Base-by-base conservation (phyloP, 2,888 invertebrate genomes). In the Acanthacorydalis orientalis region DNA sequence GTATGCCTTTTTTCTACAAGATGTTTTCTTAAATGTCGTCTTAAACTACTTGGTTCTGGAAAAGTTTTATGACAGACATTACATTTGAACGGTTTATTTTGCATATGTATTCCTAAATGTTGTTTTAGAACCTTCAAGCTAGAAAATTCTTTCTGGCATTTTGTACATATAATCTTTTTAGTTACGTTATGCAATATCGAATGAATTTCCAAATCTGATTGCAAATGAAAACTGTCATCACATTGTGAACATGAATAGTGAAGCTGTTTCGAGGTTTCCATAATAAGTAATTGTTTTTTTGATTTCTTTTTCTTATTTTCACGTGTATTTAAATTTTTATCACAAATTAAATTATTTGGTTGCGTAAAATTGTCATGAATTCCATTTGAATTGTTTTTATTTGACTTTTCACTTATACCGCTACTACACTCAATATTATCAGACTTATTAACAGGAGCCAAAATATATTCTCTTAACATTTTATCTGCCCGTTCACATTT, bases 1-100 rank as follows among this genome's bases (percentile, higher is more conserved):
- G 61, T 52, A 51, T 62, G 60, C 31, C 59, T 50, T 44, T 59
- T 62, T 50, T 62, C 61, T 2, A 61, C 62, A n/a, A 51, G 51
- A 49, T 62, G 62, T 48, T 60, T 61, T 37, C 61, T 46, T 41
- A 60, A 51, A 52, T 62, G 62, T 45, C 60, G 53, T 2, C 59
- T 60, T 42, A 61, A 54, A 51, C 60, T 60, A 11, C 60, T 61
- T 3, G 61, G 60, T 52, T 62, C 61, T 4, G 60, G 55, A 48
- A 60, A 62, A 34, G 53, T 55, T 47, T 58, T 60, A 11, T 56
- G 51, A 44, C 62, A 62, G 11, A 57, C 39, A 31, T 56, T 53
- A 51, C 62, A 62, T 16, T 51, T 52, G 50, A 59, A 62, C 10
- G 60, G 60, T 51, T 62, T 62, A 38, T 52, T 55, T 48, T 55